phyloP scores from a whole-genome alignment of 2,113 vertebrate species.

The Atrichornis clamosus region DNA sequence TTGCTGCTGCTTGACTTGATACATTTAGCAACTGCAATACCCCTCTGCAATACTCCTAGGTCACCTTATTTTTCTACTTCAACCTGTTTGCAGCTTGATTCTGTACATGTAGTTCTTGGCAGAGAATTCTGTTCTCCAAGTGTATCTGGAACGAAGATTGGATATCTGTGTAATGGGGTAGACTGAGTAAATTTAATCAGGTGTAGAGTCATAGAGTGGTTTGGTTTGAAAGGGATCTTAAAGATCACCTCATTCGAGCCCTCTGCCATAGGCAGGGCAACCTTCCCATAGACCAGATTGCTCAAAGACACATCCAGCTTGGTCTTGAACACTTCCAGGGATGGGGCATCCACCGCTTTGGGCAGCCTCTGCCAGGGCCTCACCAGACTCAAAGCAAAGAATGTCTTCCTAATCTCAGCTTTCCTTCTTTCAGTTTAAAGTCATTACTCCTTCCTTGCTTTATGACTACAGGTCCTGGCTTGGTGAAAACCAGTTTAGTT shows the following conservation, averaged over 20 bases:
- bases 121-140: background rate
- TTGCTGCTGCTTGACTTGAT: background rate
- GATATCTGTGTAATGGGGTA: background rate
- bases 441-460: background rate
- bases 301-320: background rate
- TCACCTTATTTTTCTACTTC: background rate
- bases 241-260: background rate
- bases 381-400: background rate
- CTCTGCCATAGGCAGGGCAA: background rate
- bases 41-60: background rate
- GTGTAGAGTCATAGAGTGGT: background rate
- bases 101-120: background rate
- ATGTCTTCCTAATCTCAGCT: background rate
- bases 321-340: background rate
- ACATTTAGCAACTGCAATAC: background rate
- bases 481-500: background rate
- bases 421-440: background rate
- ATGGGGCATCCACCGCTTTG: background rate
- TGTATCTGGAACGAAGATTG: background rate
- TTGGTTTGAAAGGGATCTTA: background rate
- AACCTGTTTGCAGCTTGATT: background rate
- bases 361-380: background rate
- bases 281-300: background rate
- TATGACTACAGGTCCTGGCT: background rate
- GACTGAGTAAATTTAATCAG: background rate